Conservation (phyloP, 2,113 vertebrate species). For the Oceanodroma tethys region DNA sequence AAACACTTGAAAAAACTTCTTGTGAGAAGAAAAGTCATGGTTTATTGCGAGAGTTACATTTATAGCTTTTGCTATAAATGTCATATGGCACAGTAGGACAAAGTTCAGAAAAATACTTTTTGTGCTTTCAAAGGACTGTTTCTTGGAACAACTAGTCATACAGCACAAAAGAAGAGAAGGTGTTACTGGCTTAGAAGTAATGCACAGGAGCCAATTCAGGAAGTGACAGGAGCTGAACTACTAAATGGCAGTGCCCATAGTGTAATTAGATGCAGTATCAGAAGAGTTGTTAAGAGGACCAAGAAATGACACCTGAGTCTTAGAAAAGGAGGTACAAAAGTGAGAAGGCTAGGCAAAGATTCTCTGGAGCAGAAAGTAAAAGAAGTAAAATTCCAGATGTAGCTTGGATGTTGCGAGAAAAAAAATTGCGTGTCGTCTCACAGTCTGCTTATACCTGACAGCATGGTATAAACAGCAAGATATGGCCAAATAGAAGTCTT, state of each 20-base stretch:
- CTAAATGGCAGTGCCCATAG: neutral
- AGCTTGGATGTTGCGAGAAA: neutral
- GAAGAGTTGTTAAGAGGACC: neutral
- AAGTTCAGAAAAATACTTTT: constrained; percentile 2
- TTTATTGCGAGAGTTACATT: neutral
- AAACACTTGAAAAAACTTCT: neutral
- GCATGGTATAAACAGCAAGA: neutral
- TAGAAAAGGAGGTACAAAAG: neutral
- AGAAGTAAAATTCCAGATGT: neutral
- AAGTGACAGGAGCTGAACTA: neutral
- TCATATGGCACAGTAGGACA: neutral
- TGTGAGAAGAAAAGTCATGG: neutral
- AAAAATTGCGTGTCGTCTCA: neutral
- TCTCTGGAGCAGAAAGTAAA: neutral
- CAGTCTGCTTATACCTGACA: neutral
- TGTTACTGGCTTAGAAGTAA: neutral
- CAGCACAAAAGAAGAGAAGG: neutral
- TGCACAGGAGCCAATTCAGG: constrained; percentile 1
- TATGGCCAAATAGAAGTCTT: neutral
- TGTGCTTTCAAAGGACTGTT: neutral
- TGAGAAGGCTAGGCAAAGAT: neutral
- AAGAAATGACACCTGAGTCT: neutral
- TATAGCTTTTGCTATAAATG: neutral
- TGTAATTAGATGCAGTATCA: neutral
- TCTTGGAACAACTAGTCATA: neutral